These are phyloP conservation scores for Eupristina koningsbergeri DNA, from an alignment of 1,140 invertebrate genomes.

Conservation along the genomic window DNA sequence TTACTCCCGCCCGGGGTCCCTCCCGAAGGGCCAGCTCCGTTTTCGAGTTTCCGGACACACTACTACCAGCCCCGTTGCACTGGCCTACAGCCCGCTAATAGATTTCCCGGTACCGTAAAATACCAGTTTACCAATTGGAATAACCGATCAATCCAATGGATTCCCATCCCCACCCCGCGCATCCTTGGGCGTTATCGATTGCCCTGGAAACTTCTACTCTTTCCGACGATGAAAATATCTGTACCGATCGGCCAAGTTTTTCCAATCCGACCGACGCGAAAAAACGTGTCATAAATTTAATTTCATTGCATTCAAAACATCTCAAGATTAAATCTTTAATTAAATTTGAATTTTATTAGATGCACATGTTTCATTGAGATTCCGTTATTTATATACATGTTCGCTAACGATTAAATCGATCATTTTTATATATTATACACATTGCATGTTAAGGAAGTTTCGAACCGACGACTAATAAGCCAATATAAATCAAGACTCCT, in stretches of 20 bases:
- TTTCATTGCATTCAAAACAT: background rate
- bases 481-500: background rate
- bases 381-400: slow-evolving; percentile 1
- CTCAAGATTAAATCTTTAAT: slow-evolving; percentile 10
- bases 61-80: background rate
- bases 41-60: background rate
- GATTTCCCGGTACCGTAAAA: slow-evolving; percentile 9
- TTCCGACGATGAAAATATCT: background rate
- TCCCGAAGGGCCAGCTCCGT: background rate
- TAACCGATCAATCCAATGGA: background rate
- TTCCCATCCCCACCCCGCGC: no score
- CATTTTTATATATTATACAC: background rate
- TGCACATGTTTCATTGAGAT: background rate
- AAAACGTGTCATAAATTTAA: background rate
- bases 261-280: background rate
- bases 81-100: background rate
- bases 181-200: background rate
- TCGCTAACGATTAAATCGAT: background rate
- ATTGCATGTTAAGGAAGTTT: background rate
- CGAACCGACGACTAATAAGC: background rate
- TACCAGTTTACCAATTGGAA: background rate
- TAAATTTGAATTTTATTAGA: background rate
- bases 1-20: slow-evolving; percentile 29
- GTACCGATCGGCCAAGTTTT: background rate
- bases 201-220: background rate